These are phyloP conservation scores for Caradrina clavipalpis DNA, from an alignment of 2,888 invertebrate species.

Conservation along the genomic window DNA sequence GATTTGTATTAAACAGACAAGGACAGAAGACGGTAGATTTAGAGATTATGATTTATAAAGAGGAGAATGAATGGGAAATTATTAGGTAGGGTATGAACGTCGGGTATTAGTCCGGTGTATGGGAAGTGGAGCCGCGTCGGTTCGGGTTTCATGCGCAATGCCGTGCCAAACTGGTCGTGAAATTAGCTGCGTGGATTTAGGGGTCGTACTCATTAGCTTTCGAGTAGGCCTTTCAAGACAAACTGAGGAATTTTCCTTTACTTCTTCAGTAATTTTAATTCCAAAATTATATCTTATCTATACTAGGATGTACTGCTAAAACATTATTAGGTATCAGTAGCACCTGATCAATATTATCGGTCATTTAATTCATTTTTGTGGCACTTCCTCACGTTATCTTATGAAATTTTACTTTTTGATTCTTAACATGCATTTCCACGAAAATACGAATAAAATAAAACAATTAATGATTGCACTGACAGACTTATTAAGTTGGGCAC, in stretches of 20 bases:
- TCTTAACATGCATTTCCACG: slow-evolving; percentile 24
- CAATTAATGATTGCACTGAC: neutral
- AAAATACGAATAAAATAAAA: neutral
- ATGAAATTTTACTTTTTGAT: slow-evolving; percentile 9
- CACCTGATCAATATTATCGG: slow-evolving; percentile 41
- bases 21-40: slow-evolving; percentile 85
- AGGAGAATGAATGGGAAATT: slow-evolving; percentile 90
- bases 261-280: neutral
- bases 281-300: slow-evolving; percentile 31
- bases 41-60: slow-evolving; percentile 91
- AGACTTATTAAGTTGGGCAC: neutral
- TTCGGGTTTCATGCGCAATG: slow-evolving; percentile 67
- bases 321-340: slow-evolving; percentile 29
- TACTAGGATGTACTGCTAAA: slow-evolving; percentile 25
- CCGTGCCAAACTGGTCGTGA: slow-evolving; percentile 71
- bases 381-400: slow-evolving; percentile 22
- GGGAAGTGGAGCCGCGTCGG: slow-evolving; percentile 70
- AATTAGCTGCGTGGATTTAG: slow-evolving; percentile 71
- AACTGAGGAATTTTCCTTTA: neutral
- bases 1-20: slow-evolving; percentile 74
- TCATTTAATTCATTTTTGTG: slow-evolving; percentile 17
- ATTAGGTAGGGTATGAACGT: slow-evolving; percentile 86
- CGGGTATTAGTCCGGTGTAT: slow-evolving; percentile 75
- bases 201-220: slow-evolving; percentile 59
- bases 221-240: neutral